Evolutionary conservation across 2,113 vertebrate genomes (phyloP).

Genomic region (Anoplopoma fimbria): DNA sequence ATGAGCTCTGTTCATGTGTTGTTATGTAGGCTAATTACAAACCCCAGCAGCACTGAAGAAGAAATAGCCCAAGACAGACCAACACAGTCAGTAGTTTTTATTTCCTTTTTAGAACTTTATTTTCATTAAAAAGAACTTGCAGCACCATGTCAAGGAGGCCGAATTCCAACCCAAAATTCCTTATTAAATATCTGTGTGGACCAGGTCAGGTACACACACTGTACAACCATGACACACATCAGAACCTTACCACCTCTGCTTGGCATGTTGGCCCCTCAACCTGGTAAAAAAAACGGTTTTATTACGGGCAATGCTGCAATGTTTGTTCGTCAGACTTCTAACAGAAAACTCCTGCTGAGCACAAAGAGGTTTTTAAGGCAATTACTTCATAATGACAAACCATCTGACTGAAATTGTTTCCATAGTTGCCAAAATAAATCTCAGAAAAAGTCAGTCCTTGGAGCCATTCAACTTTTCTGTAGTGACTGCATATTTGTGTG

Average conservation of each 20-base stretch:
- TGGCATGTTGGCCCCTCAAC: not conserved
- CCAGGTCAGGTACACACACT: not conserved
- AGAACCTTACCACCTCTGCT: not conserved
- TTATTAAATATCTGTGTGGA: not conserved
- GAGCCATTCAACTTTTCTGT: not conserved
- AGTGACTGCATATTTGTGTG: not conserved
- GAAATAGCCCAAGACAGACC: not conserved
- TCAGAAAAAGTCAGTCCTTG: not conserved
- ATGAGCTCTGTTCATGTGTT: not conserved
- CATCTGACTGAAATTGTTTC: not conserved
- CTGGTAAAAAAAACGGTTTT: not conserved
- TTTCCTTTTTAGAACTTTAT: not conserved
- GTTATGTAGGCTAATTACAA: not conserved
- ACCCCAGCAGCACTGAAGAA: not conserved
- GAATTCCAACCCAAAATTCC: too few species aligned
- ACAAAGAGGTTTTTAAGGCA: slow-evolving; percentile 4
- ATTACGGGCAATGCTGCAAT: not conserved
- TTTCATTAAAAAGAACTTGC: not conserved
- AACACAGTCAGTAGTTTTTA: not conserved
- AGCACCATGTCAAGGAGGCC: too few species aligned
- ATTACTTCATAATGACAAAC: slow-evolving; percentile 3
- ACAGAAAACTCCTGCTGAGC: not conserved
- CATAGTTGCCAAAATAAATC: not conserved
- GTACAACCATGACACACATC: not conserved
- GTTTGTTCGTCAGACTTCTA: not conserved